These are phyloP conservation scores for Acleris sparsana DNA, from an alignment of 2,888 invertebrate genomes.

Conservation along the genomic window DNA sequence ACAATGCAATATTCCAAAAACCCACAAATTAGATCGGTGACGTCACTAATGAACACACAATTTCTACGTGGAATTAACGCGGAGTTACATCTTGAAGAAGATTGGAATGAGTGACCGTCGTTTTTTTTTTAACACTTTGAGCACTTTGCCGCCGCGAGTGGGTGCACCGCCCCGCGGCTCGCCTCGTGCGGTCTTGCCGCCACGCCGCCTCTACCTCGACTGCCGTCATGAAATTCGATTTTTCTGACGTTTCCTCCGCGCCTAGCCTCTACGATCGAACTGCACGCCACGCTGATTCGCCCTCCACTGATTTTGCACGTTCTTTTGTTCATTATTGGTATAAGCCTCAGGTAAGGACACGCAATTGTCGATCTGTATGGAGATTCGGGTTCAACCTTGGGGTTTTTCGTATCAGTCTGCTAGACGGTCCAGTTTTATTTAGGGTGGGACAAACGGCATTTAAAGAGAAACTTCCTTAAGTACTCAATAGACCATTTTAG, in stretches of 20 bases:
- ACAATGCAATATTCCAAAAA: constrained; percentile 64
- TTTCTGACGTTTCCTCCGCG: constrained; percentile 83
- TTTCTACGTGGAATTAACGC: too few relatives aligned
- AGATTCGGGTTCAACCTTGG: constrained; percentile 50
- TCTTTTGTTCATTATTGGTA: constrained; percentile 51
- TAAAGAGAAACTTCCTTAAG: too few relatives aligned
- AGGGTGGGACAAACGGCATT: neutral
- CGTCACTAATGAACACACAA: constrained; percentile 76
- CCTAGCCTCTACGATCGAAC: constrained; percentile 81
- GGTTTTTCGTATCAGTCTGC: constrained; percentile 35
- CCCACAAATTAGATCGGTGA: constrained; percentile 45
- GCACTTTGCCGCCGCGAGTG: constrained; percentile 46
- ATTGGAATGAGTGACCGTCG: too few relatives aligned
- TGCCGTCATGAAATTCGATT: constrained; percentile 83
- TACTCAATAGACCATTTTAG: too few relatives aligned
- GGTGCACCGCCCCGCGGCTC: constrained; percentile 70
- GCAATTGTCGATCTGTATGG: constrained; percentile 63
- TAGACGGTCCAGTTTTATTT: neutral
- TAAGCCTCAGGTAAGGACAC: constrained; percentile 44
- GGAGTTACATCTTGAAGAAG: too few relatives aligned
- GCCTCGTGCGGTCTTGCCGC: constrained; percentile 59
- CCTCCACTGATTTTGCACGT: constrained; percentile 78
- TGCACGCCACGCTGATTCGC: constrained; percentile 73
- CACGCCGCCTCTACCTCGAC: constrained; percentile 80
- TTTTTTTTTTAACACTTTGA: constrained; percentile 46